Conservation (phyloP, 2,888 invertebrate species). For the Drosophila phalerata region DNA sequence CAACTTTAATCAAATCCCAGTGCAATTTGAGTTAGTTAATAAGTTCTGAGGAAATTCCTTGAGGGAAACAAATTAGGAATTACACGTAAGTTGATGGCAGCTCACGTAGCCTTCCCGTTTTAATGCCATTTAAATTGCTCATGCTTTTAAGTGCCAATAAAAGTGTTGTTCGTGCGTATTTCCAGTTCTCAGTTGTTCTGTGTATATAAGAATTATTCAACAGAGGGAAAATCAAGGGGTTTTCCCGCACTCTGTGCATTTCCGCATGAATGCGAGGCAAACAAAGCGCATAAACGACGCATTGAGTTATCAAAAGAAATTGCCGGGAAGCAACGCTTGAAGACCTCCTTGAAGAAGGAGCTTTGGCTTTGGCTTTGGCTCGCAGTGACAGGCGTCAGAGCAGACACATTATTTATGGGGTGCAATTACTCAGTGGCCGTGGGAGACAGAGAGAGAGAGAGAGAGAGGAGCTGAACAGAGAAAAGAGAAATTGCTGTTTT, state of each 20-base stretch:
- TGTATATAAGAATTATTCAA: slow-evolving; percentile 8
- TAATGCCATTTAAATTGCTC: slow-evolving; percentile 54
- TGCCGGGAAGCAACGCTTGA: slow-evolving; percentile 48
- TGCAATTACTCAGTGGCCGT: slow-evolving; percentile 58
- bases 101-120: slow-evolving; percentile 45
- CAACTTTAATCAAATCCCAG: not conserved
- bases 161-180: slow-evolving; percentile 60
- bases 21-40: not conserved
- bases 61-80: slow-evolving; percentile 38
- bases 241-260: slow-evolving; percentile 41
- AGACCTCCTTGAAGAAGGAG: slow-evolving; percentile 25
- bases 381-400: slow-evolving; percentile 57
- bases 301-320: slow-evolving; percentile 70
- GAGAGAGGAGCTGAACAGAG: not conserved
- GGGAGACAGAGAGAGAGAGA: not conserved
- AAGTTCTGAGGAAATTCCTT: slow-evolving; percentile 13
- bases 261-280: slow-evolving; percentile 69
- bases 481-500: slow-evolving; percentile 15
- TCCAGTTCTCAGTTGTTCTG: slow-evolving; percentile 16
- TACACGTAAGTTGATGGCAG: slow-evolving; percentile 34
- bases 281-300: slow-evolving; percentile 75
- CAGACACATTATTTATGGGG: slow-evolving; percentile 68
- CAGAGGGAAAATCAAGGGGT: not conserved
- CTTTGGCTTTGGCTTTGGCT: not conserved
- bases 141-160: slow-evolving; percentile 59